These are phyloP conservation scores for Heliothis peltigera DNA, from an alignment of 2,888 invertebrate genomes.

Conservation along the genomic window DNA sequence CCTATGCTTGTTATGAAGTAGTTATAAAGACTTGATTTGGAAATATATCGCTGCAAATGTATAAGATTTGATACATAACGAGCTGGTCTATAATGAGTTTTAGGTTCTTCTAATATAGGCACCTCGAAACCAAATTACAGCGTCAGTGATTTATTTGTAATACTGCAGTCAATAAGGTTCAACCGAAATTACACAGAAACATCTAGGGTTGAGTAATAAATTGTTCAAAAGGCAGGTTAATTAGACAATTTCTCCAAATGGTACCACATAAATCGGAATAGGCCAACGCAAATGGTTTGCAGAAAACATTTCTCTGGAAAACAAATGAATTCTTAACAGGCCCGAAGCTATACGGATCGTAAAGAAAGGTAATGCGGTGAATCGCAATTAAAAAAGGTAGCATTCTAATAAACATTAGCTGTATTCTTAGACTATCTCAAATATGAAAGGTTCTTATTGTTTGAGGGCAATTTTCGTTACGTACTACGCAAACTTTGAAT, in stretches of 20 bases:
- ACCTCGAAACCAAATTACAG: constrained; percentile 67
- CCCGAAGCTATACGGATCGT: constrained; percentile 62
- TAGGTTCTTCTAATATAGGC: constrained; percentile 57
- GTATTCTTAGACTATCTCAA: constrained; percentile 37
- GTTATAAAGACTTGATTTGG: neutral
- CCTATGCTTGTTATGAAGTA: no score
- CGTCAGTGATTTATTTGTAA: constrained; percentile 74
- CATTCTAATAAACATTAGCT: constrained; percentile 30
- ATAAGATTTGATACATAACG: constrained; percentile 9
- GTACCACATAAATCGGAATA: constrained; percentile 78
- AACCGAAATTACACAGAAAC: constrained; percentile 76
- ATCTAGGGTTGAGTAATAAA: constrained; percentile 80
- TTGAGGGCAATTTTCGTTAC: constrained; percentile 49
- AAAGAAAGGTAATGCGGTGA: constrained; percentile 55
- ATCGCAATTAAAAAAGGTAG: constrained; percentile 59
- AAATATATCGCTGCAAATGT: neutral
- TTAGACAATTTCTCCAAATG: constrained; percentile 84
- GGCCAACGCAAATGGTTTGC: constrained; percentile 70
- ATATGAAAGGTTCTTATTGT: constrained; percentile 32
- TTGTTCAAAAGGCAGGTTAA: constrained; percentile 86
- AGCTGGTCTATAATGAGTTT: constrained; percentile 38
- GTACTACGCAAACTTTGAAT: constrained; percentile 55
- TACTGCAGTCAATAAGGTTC: constrained; percentile 80
- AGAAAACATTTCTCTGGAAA: constrained; percentile 70
- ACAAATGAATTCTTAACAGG: constrained; percentile 76